Evolutionary conservation across 2,113 vertebrate species (phyloP).

Genomic region (Verasper variegatus): DNA sequence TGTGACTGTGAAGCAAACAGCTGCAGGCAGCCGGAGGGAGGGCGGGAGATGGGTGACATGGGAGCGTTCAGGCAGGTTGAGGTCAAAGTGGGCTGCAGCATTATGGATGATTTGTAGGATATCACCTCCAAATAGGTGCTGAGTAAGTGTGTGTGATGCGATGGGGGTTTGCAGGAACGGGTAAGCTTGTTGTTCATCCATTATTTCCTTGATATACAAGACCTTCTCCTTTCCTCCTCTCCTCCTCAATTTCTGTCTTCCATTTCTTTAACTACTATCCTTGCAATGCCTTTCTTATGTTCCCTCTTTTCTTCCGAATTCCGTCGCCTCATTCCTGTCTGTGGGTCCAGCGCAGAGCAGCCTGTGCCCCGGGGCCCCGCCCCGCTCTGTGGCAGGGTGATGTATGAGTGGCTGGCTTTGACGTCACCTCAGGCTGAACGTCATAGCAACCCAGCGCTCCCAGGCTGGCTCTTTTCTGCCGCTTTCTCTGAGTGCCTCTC

Average conservation of each 20-base stretch:
- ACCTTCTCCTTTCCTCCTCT: constrained; percentile 10
- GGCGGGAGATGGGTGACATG: constrained; percentile 28
- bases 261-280: not conserved
- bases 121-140: constrained; percentile 14
- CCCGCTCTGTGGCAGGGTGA: constrained; percentile 60
- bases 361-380: constrained; percentile 37
- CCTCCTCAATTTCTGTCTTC: not conserved
- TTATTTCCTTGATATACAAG: not conserved
- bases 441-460: constrained; percentile 70
- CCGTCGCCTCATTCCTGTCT: constrained; percentile 34
- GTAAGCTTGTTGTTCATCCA: not conserved
- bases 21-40: constrained; percentile 22
- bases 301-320: constrained; percentile 20
- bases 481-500: constrained; percentile 53
- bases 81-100: constrained; percentile 44
- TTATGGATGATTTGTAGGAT: constrained; percentile 47
- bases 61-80: constrained; percentile 20
- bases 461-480: constrained; percentile 57
- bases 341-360: constrained; percentile 45
- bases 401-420: constrained; percentile 73
- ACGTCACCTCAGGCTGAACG: constrained; percentile 71
- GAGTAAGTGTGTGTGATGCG: constrained; percentile 12
- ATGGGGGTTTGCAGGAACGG: not conserved
- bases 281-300: not conserved
- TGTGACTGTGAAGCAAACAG: constrained; percentile 57